Conservation (phyloP, 2,113 vertebrate genomes). For the Puntigrus tetrazona region DNA sequence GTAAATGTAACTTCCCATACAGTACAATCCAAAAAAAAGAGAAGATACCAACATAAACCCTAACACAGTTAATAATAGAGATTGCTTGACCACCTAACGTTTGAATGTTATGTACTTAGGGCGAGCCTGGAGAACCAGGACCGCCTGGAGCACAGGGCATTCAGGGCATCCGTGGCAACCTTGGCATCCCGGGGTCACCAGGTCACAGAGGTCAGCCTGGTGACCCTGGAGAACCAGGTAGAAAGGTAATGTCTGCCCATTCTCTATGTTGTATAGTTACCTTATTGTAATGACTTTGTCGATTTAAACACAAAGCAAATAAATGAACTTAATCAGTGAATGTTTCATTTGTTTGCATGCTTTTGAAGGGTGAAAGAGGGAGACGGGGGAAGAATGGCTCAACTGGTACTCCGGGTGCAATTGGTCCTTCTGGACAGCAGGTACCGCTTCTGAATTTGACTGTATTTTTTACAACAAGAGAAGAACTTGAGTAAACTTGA, state of each 20-base stretch:
- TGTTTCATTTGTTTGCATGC: background rate
- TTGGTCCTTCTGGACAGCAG: constrained; percentile 74
- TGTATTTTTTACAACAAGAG: background rate
- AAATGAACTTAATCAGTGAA: background rate
- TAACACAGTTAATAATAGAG: background rate
- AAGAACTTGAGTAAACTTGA: background rate
- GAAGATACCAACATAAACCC: background rate
- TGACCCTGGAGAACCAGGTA: constrained; percentile 75
- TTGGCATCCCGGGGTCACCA: constrained; percentile 77
- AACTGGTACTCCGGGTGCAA: constrained; percentile 71
- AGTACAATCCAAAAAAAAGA: background rate
- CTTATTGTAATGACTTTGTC: background rate
- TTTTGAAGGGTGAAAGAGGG: constrained; percentile 79
- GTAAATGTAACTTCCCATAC: background rate
- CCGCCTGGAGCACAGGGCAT: constrained; percentile 84
- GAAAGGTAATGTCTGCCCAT: constrained; percentile 69
- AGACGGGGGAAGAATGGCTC: constrained; percentile 82
- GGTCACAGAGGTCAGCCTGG: constrained; percentile 78
- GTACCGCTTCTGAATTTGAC: constrained; percentile 59
- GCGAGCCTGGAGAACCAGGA: constrained; percentile 81
- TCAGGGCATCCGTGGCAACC: constrained; percentile 83
- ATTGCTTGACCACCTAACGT: background rate
- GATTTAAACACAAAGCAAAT: background rate
- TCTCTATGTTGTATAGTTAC: background rate
- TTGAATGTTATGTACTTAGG: constrained; percentile 67